Conservation (phyloP, 2,113 vertebrate species). For the Eptatretus burgeri region DNA sequence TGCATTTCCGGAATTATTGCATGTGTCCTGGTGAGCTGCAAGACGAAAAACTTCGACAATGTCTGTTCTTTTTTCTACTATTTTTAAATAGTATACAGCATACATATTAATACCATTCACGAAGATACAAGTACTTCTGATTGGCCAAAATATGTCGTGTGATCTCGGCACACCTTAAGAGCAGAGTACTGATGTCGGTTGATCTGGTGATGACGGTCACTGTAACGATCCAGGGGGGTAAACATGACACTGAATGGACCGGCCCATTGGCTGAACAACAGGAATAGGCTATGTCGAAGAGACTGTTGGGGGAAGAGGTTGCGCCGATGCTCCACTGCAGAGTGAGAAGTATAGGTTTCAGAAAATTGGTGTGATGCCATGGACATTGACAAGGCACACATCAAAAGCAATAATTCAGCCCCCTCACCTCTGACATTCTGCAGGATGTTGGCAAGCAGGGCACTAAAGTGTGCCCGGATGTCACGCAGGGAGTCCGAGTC, state of each 20-base stretch:
- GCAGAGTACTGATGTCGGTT: constrained; percentile 96
- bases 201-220: constrained; percentile 90
- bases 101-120: not conserved
- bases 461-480: constrained; percentile 94
- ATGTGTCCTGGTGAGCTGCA: too few species aligned
- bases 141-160: not conserved
- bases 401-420: not conserved
- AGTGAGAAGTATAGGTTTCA: not conserved
- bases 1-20: too few species aligned
- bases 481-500: constrained; percentile 85
- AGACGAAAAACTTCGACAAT: too few species aligned
- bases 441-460: constrained; percentile 95
- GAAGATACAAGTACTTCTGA: not conserved
- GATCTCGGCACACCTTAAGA: constrained; percentile 37
- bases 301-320: constrained; percentile 92
- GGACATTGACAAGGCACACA: not conserved
- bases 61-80: too few species aligned
- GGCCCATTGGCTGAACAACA: constrained; percentile 98
- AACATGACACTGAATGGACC: constrained; percentile 99
- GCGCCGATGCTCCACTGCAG: constrained; percentile 76
- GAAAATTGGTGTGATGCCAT: not conserved
- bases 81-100: too few species aligned
- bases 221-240: constrained; percentile 90
- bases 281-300: constrained; percentile 84
- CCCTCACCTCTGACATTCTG: constrained; percentile 80